Percentiles rank a stretch among this genome's conserved stretches.
phyloP scores from a whole-genome alignment of 2,888 invertebrate species.

The Isotomurus palustris region DNA sequence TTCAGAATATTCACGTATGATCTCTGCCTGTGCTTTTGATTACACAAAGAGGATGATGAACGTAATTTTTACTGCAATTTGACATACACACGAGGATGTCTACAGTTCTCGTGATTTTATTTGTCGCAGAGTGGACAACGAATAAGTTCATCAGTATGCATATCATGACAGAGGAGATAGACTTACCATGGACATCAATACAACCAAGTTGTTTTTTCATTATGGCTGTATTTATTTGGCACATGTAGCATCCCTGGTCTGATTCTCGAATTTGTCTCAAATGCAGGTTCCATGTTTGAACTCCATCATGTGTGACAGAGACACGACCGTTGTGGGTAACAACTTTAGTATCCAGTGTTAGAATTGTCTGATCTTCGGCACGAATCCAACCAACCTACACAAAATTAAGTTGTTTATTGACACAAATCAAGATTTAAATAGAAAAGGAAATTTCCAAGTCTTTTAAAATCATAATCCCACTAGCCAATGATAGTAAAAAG shows the following conservation, averaged over 20 bases:
- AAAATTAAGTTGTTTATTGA: slow-evolving; percentile 8
- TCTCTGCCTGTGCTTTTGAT: too few relatives aligned
- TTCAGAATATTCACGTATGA: too few relatives aligned
- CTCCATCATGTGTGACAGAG: slow-evolving; percentile 73
- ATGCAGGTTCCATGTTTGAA: slow-evolving; percentile 78
- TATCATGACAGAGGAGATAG: too few relatives aligned
- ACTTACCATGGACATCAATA: slow-evolving; percentile 79
- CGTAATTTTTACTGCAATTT: too few relatives aligned
- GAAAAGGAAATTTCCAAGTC: too few relatives aligned
- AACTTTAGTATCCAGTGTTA: slow-evolving; percentile 76
- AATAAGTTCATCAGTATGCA: too few relatives aligned
- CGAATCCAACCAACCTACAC: slow-evolving; percentile 80
- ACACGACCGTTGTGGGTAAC: slow-evolving; percentile 80
- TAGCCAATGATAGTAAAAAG: too few relatives aligned
- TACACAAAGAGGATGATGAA: too few relatives aligned
- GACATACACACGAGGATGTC: too few relatives aligned
- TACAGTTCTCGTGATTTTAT: too few relatives aligned
- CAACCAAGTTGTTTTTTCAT: slow-evolving; percentile 86
- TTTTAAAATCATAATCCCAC: too few relatives aligned
- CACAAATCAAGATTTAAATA: background rate
- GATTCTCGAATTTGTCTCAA: slow-evolving; percentile 74
- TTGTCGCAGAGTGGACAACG: too few relatives aligned
- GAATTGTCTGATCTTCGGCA: slow-evolving; percentile 84
- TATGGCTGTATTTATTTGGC: slow-evolving; percentile 81
- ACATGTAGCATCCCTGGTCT: slow-evolving; percentile 86